A percentile compares a stretch with the other conserved stretches of the same genome.
These are phyloP conservation scores for Heterodera schachtii DNA, from an alignment of 1,140 invertebrate genomes.

Conservation along the genomic window DNA sequence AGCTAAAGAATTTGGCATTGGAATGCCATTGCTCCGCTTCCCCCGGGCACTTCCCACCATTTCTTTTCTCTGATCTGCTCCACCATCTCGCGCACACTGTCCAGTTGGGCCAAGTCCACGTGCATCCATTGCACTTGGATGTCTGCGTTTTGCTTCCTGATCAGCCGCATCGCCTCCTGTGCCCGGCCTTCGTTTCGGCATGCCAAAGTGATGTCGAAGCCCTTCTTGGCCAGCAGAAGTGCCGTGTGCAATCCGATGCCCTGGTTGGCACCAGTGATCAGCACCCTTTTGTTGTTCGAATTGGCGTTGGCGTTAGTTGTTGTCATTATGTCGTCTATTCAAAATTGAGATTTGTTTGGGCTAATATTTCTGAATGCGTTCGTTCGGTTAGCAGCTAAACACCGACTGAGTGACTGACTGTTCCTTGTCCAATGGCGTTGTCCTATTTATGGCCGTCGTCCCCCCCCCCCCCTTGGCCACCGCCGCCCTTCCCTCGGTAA, in stretches of 20 bases:
- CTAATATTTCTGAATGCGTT: neutral
- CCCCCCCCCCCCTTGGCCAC: neutral
- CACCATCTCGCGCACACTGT: conserved; percentile 20
- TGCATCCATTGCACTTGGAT: conserved; percentile 21
- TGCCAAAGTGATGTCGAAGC: conserved; percentile 44
- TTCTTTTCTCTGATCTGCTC: conserved; percentile 19
- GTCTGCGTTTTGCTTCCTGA: conserved; percentile 22
- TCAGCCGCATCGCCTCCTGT: conserved; percentile 26
- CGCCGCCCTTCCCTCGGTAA: neutral
- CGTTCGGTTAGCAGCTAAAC: neutral
- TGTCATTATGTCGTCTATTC: neutral
- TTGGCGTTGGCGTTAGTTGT: neutral
- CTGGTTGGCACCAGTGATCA: conserved; percentile 47
- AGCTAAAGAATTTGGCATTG: conserved; percentile 13
- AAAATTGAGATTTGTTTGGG: neutral
- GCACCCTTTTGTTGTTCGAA: conserved; percentile 29
- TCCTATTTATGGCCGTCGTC: neutral
- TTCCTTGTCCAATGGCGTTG: neutral
- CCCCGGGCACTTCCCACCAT: neutral
- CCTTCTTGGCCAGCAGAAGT: conserved; percentile 34
- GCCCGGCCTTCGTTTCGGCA: conserved; percentile 39
- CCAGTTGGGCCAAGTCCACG: conserved; percentile 31
- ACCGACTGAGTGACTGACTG: neutral
- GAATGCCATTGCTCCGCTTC: neutral
- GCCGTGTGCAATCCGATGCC: conserved; percentile 44